A percentile compares a stretch with the other conserved stretches of the same genome.
phyloP scores from a whole-genome alignment of 1,140 invertebrate species.

The Cydia amplana region DNA sequence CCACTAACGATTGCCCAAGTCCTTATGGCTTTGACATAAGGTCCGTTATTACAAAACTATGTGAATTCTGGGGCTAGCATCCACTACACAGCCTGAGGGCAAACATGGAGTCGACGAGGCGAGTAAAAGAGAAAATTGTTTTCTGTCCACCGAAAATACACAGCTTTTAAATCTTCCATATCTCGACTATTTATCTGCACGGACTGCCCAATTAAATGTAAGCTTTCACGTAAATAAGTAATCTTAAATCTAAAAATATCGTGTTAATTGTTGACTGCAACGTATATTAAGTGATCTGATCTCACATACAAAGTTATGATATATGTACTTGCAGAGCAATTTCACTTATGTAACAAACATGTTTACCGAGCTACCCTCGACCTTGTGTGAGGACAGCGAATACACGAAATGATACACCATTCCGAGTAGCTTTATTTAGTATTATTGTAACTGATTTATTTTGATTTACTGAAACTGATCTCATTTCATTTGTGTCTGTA shows the following conservation, averaged over 20 bases:
- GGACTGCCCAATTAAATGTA: background rate
- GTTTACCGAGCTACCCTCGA: background rate
- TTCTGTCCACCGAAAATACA: background rate
- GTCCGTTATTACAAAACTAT: background rate
- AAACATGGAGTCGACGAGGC: constrained; percentile 13
- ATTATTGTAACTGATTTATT: background rate
- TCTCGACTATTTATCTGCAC: background rate
- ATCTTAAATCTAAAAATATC: background rate
- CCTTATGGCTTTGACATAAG: background rate
- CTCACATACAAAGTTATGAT: constrained; percentile 2
- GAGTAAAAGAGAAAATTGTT: constrained; percentile 27
- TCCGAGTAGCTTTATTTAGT: constrained; percentile 82
- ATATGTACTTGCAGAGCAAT: background rate
- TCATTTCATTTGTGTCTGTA: too few relatives aligned
- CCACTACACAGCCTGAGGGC: background rate
- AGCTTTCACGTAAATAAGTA: background rate
- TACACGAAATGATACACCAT: constrained; percentile 45
- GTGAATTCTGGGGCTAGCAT: background rate
- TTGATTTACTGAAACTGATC: too few relatives aligned
- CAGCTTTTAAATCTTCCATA: background rate
- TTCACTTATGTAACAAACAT: background rate
- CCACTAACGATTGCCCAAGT: background rate
- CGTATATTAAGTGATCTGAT: background rate
- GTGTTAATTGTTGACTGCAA: background rate
- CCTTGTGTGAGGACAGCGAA: background rate